Base-by-base conservation (phyloP, 1,140 invertebrate genomes). In the Nasonia longicornis region DNA sequence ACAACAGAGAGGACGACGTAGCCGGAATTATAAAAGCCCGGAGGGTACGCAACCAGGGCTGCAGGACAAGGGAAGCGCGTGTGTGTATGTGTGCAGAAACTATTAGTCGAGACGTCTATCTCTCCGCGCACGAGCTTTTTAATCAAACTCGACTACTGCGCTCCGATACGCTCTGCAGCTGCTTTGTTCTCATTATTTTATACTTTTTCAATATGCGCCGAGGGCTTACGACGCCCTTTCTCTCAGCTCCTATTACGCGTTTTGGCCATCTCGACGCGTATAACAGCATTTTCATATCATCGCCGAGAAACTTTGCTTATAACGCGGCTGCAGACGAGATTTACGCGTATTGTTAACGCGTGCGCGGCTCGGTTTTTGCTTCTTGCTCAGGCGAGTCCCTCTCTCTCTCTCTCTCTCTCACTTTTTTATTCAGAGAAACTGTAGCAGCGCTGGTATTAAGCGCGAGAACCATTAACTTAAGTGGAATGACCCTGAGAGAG, bases 401-500 rank as follows among this genome's bases (percentile, higher is more conserved):
- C 26, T 63, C 31, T 64, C 2, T 31, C 26, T 63, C 31, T 64
- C 2, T 22, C 22, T 7, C 16, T 76, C 45, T 75, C 26, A 26
- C 14, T 75, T 75, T 63, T 63, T 63, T 58, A n/a, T 20, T 58
- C 16, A n/a, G 16, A 58, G 52, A 58, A 58, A 58, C 52, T 42
- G 6, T 4, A 42, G 38, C 22, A 22, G 20, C 48, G 58, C 29
- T 14, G 64, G 48, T 73, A 66, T 73, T 64, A 79, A 79, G 52
- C 52, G 31, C 52, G 52, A 58, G 52, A n/a, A 63, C 58, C 58
- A 74, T 80, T 80, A 80, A 66, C 52, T 74, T 73, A 35, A 42
- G 77, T 74, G n/a, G 71, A 35, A 66, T 66, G 48, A 42, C 71
- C 78, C 29, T 63, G 69, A 26, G 26, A 26, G 1, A 72, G 67